Evolutionary conservation across 2,888 invertebrate species (phyloP), one percentile per base, ranked within the genome.

Genomic region (Drosophila silvestris): DNA sequence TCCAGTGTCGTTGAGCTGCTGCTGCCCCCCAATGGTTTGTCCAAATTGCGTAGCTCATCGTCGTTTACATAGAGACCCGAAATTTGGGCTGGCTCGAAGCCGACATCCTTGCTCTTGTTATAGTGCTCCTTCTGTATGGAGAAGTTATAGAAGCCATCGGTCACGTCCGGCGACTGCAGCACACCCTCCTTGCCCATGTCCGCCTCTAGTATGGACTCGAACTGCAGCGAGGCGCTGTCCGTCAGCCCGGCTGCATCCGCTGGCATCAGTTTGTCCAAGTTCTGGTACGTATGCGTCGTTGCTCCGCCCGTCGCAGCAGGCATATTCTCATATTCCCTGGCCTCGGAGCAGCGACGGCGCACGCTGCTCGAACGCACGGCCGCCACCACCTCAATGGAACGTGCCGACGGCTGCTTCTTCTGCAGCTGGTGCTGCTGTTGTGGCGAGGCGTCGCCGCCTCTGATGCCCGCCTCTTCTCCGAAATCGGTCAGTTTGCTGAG

Each of bases 401-500:
- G 72, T 0, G 76, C 32, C 0, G 67, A 14, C 26, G 37, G 56
- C 35, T 64, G 67, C 7, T 54, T 39, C 52, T 79, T 74, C 26
- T 79, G 58, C 10, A 77, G 75, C 30, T 79, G 58, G 7, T 64
- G 70, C 9, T 35, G 69, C 41, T 41, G 69, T 54, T 64, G 67
- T 6, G 74, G 51, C n/a, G 67, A 63, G 30, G 54, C 52, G 16
- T 62, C 59, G 6, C 44, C 19, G n/a, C 33, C 73, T 52, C 62
- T 72, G 71, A 5, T 33, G 35, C 16, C 16, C 3, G 68, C n/a
- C 12, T 75, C 76, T 52, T 88, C 70, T 0, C 68, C 72, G 30
- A 82, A 90, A 52, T 86, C 88, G 0, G 90, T 62, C 76, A 96
- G 94, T 86, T 95, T 95, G 64, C 95, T 95, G 1, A 96, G 89